phyloP scores from a whole-genome alignment of 2,888 invertebrate genomes.

The Liposcelis brunnea region DNA sequence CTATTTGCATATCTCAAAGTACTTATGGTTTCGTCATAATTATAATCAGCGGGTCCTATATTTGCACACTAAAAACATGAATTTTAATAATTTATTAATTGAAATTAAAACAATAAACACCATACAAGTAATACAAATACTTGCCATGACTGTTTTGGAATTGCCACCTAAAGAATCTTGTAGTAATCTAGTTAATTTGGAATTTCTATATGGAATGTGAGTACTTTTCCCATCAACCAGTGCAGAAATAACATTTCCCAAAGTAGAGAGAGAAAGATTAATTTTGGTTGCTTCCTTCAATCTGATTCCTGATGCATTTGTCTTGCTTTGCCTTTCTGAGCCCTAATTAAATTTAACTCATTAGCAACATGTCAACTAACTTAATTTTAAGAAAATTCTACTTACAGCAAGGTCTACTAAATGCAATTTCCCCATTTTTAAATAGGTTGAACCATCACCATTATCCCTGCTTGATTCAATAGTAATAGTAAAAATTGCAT shows the following conservation, averaged over 20 bases:
- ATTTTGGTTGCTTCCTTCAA: constrained; percentile 96
- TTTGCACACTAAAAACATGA: constrained; percentile 68
- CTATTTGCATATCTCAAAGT: constrained; percentile 93
- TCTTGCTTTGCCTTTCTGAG: constrained; percentile 92
- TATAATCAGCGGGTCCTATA: constrained; percentile 88
- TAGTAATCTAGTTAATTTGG: constrained; percentile 81
- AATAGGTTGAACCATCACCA: constrained; percentile 65
- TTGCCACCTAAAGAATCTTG: constrained; percentile 97
- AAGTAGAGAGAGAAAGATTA: constrained; percentile 87
- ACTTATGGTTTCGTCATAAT: constrained; percentile 94
- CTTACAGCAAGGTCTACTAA: constrained; percentile 90
- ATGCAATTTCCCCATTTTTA: constrained; percentile 91
- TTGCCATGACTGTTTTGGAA: constrained; percentile 84
- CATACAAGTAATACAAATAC: not conserved
- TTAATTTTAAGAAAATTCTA: constrained; percentile 15
- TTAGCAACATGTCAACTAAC: not conserved
- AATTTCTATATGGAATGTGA: constrained; percentile 96
- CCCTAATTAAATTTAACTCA: constrained; percentile 42
- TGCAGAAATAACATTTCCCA: constrained; percentile 97
- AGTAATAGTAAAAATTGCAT: constrained; percentile 96
- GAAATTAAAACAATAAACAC: constrained; percentile 1
- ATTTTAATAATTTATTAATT: no score
- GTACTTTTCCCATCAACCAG: constrained; percentile 93
- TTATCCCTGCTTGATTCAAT: constrained; percentile 85
- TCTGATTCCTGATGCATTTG: constrained; percentile 83